These are phyloP conservation scores for Mastigias papua DNA, from an alignment of 30 jellyfish, hydroid and myxozoan species.

Conservation along the genomic window DNA sequence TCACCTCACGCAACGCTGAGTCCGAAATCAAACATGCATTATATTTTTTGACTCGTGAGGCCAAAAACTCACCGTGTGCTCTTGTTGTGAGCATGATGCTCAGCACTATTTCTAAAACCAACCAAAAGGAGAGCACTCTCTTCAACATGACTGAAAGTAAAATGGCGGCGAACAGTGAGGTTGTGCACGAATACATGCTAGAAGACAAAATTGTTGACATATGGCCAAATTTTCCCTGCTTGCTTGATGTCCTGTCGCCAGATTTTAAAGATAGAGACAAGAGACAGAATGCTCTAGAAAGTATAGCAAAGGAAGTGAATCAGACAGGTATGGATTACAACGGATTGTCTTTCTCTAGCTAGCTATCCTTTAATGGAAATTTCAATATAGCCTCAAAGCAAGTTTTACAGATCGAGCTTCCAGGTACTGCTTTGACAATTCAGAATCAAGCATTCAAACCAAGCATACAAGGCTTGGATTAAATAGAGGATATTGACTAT, in stretches of 20 bases:
- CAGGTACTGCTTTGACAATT: no score
- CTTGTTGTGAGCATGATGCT: not conserved
- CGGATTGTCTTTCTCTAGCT: not conserved
- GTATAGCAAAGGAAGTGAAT: not conserved
- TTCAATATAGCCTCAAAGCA: no score
- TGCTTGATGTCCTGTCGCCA: not conserved
- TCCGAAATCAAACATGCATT: not conserved
- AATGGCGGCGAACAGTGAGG: not conserved
- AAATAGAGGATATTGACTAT: no score
- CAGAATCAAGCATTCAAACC: no score
- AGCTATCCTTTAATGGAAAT: not conserved
- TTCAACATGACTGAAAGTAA: not conserved
- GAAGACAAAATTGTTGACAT: not conserved
- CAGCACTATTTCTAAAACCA: not conserved
- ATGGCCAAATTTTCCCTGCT: not conserved
- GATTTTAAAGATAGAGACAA: not conserved
- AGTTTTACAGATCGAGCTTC: no score
- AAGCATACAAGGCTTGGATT: no score
- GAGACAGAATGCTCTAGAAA: not conserved
- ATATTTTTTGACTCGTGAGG: not conserved
- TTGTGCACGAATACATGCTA: not conserved
- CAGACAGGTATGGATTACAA: not conserved
- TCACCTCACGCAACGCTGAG: no score
- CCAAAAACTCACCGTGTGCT: not conserved
- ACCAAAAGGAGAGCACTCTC: no score